phyloP scores from a whole-genome alignment of 2,797 vertebrate species.

The Arremon aurantiirostris region DNA sequence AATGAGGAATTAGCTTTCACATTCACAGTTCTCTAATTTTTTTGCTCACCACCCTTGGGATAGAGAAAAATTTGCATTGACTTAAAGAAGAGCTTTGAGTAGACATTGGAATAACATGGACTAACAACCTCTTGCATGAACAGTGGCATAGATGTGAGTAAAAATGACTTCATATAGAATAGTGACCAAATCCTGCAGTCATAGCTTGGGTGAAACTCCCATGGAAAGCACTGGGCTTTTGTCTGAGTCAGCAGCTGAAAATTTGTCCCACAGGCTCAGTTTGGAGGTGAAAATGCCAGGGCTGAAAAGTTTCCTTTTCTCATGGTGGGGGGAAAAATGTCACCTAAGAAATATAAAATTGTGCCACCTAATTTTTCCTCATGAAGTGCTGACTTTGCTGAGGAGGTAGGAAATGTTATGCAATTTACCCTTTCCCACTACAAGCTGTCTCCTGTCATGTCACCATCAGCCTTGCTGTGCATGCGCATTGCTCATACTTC shows the following conservation, averaged over 20 bases:
- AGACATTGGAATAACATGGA: not conserved
- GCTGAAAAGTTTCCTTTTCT: slow-evolving; percentile 24
- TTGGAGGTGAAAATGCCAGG: not conserved
- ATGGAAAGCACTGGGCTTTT: not conserved
- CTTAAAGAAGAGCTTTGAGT: not conserved
- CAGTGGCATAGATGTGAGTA: not conserved
- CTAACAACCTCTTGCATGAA: not conserved
- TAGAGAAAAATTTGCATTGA: not conserved
- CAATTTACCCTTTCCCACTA: not conserved
- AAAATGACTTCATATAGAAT: not conserved
- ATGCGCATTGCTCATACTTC: not conserved
- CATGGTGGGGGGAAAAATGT: not conserved
- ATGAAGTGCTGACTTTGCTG: not conserved
- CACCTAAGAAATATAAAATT: not conserved
- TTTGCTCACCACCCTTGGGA: not conserved
- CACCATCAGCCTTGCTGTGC: not conserved
- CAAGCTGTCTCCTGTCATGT: not conserved
- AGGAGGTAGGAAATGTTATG: not conserved
- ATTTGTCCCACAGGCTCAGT: slow-evolving; percentile 12
- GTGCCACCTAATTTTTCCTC: not conserved
- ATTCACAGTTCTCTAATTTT: not conserved
- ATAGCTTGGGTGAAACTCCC: not conserved
- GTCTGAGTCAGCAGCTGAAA: slow-evolving; percentile 7
- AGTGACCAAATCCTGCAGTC: not conserved
- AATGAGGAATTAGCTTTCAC: not conserved